phyloP scores from a whole-genome alignment of 2,797 vertebrate genomes.

The Fringilla coelebs region DNA sequence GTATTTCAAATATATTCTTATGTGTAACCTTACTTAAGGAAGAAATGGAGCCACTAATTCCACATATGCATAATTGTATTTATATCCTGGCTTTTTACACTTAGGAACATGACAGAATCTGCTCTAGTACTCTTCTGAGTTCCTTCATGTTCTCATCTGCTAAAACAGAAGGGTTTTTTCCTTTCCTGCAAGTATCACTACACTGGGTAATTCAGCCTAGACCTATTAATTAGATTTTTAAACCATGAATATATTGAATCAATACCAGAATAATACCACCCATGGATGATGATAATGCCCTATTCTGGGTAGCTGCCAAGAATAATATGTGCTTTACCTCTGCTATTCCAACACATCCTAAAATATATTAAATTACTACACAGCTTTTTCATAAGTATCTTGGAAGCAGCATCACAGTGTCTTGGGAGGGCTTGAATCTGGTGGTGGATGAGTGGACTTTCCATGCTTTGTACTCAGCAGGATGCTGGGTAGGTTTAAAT shows the following conservation, averaged over 20 bases:
- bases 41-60: neutral
- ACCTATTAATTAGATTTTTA: neutral
- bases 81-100: neutral
- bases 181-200: neutral
- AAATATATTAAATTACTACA: constrained; percentile 11
- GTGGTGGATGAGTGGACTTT: neutral
- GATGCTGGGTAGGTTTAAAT: neutral
- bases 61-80: neutral
- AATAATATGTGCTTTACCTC: constrained; percentile 22
- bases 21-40: neutral
- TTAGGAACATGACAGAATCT: neutral
- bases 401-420: neutral
- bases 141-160: neutral
- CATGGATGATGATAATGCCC: neutral
- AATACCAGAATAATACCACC: neutral
- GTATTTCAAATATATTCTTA: neutral
- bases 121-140: neutral
- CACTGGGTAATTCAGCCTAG: neutral
- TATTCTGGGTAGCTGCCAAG: neutral
- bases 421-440: neutral
- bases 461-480: neutral
- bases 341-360: constrained; percentile 23
- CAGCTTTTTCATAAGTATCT: neutral
- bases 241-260: neutral
- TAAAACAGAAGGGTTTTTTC: neutral